Conservation (phyloP, 2,797 vertebrate species). For the Rallus crepitans region DNA sequence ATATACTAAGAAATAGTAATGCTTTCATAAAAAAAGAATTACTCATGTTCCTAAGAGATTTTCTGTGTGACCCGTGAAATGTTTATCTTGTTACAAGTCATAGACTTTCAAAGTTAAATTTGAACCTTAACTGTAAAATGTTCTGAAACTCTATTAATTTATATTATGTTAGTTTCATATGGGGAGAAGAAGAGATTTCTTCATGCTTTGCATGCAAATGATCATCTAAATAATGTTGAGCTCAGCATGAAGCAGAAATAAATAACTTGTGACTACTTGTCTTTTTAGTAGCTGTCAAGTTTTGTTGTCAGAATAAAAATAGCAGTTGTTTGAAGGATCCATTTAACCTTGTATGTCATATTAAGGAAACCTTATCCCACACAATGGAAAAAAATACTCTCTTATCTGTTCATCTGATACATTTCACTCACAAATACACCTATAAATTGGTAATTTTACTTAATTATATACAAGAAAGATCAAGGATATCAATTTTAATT, state of each 20-base stretch:
- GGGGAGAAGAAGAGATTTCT: constrained; percentile 13
- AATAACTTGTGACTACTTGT: constrained; percentile 73
- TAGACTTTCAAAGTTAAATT: constrained; percentile 32
- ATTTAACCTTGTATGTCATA: constrained; percentile 55
- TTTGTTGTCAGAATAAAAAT: constrained; percentile 42
- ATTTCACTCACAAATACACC: constrained; percentile 4
- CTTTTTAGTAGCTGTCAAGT: constrained; percentile 72
- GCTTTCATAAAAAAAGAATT: not conserved
- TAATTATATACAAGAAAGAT: constrained; percentile 14
- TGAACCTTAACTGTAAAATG: constrained; percentile 34
- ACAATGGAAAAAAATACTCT: constrained; percentile 43
- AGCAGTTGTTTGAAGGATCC: constrained; percentile 34
- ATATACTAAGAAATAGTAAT: not conserved
- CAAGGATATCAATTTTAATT: not conserved
- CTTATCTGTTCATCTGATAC: constrained; percentile 57
- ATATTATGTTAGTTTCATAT: constrained; percentile 48
- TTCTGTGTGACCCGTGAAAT: not conserved
- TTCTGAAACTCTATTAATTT: constrained; percentile 39
- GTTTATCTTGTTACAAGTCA: not conserved
- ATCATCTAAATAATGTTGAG: constrained; percentile 62
- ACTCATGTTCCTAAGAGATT: not conserved
- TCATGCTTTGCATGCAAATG: constrained; percentile 58
- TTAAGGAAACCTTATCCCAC: constrained; percentile 61
- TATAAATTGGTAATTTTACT: constrained; percentile 39
- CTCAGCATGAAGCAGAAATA: constrained; percentile 62